Evolutionary conservation across 64 coral and sea anemone species (phyloP).

Genomic region (Orbicella faveolata): DNA sequence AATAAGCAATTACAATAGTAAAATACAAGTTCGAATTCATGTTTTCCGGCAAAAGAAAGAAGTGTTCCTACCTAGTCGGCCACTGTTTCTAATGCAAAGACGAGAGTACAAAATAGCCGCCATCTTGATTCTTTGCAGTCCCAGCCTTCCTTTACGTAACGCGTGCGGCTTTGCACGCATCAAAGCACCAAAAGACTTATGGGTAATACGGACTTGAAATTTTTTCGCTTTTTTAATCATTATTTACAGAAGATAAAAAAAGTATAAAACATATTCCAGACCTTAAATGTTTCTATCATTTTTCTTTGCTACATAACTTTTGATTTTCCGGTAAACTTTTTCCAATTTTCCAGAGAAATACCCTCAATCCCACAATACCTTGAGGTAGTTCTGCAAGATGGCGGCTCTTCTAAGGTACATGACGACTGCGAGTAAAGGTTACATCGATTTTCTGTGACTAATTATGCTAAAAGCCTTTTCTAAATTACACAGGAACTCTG

Average conservation of each 20-base stretch:
- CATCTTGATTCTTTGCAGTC: conserved; percentile 34
- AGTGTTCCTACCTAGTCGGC: conserved; percentile 30
- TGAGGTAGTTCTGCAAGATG: not conserved
- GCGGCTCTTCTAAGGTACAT: conserved; percentile 40
- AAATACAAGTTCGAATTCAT: not conserved
- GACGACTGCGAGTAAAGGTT: not conserved
- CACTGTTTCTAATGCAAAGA: conserved; percentile 32
- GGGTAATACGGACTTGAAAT: not conserved
- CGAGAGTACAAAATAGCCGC: conserved; percentile 55
- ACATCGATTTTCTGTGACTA: not conserved
- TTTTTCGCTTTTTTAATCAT: not conserved
- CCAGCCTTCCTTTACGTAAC: not conserved
- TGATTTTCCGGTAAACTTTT: not conserved
- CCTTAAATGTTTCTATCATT: not conserved
- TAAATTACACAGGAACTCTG: conserved; percentile 22
- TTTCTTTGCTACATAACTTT: not conserved
- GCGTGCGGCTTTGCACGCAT: not conserved
- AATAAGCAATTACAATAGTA: not conserved
- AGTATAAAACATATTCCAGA: not conserved
- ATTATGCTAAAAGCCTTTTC: not conserved
- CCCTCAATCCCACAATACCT: conserved; percentile 45
- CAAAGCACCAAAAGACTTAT: not conserved
- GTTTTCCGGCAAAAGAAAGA: not conserved
- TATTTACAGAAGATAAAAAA: not conserved
- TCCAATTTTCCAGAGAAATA: too few species aligned